Evolutionary conservation across 2,888 invertebrate species (phyloP).

Genomic region (Drosophila cyrtoloma): DNA sequence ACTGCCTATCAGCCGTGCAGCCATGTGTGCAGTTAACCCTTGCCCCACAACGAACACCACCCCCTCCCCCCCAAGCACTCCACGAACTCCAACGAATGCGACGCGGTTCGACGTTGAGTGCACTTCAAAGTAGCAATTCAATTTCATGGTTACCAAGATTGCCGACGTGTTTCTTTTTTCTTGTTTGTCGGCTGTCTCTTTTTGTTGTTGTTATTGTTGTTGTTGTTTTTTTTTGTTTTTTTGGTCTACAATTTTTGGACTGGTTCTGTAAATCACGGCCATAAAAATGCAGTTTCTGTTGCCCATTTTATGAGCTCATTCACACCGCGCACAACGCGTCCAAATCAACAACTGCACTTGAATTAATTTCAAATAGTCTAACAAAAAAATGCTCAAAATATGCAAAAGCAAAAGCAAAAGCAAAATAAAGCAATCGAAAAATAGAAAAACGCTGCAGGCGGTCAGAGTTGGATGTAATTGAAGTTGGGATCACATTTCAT

Average conservation of each 20-base stretch:
- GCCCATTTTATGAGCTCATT: constrained; percentile 43
- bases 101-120: constrained; percentile 69
- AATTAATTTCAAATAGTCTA: constrained; percentile 42
- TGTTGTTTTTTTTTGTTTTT: neutral
- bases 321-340: constrained; percentile 30
- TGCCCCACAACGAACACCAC: constrained; percentile 17
- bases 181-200: neutral
- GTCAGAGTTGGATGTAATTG: neutral
- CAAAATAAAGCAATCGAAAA: neutral
- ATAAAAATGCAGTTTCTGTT: constrained; percentile 62
- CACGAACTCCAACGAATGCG: constrained; percentile 12
- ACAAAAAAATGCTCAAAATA: neutral
- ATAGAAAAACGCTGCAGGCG: constrained; percentile 3
- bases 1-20: constrained; percentile 73
- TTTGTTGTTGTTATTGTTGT: neutral
- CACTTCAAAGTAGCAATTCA: constrained; percentile 83
- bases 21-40: constrained; percentile 77
- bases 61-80: neutral
- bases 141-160: constrained; percentile 77
- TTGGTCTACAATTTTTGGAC: constrained; percentile 11
- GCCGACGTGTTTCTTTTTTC: constrained; percentile 25
- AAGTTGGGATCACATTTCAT: constrained; percentile 30
- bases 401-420: neutral
- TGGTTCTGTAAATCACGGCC: constrained; percentile 66
- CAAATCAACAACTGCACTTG: constrained; percentile 45